A percentile compares a stretch with the other conserved stretches of the same genome.
Evolutionary conservation across 2,797 vertebrate genomes (phyloP).

Genomic region (Epinephelus coioides): DNA sequence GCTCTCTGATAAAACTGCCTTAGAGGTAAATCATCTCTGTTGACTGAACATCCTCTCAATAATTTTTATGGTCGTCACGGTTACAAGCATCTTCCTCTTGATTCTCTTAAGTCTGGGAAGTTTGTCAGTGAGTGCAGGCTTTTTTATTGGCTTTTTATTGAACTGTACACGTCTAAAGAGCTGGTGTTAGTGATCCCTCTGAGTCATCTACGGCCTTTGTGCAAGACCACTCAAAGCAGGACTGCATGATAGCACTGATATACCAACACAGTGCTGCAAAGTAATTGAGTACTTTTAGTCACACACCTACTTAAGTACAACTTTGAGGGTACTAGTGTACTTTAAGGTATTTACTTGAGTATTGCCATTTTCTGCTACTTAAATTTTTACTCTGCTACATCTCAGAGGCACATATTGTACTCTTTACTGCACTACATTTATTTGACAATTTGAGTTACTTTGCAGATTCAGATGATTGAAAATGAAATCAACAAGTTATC

Average conservation of each 20-base stretch:
- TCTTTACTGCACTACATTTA: no score
- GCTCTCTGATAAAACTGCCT: constrained; percentile 4
- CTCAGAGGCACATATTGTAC: no score
- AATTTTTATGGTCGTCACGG: constrained; percentile 1
- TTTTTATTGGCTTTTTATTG: constrained; percentile 26
- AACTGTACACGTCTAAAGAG: constrained; percentile 5
- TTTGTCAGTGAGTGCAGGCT: constrained; percentile 12
- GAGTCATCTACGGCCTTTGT: constrained; percentile 5
- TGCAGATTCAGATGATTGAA: no score
- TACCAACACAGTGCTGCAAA: background rate
- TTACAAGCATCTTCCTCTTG: constrained; percentile 16
- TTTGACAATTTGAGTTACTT: no score
- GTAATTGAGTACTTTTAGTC: no score
- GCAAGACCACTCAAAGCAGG: constrained; percentile 13
- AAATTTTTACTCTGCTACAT: no score
- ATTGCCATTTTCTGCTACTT: no score
- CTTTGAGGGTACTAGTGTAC: no score
- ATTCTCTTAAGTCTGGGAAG: constrained; percentile 21
- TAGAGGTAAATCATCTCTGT: constrained; percentile 4
- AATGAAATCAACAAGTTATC: no score
- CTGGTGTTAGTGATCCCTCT: constrained; percentile 9
- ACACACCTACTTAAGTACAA: no score
- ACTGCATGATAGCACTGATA: background rate
- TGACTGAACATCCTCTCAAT: background rate
- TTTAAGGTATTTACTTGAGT: no score